phyloP scores from a whole-genome alignment of 1,140 invertebrate genomes.

The Drosophila leontia region DNA sequence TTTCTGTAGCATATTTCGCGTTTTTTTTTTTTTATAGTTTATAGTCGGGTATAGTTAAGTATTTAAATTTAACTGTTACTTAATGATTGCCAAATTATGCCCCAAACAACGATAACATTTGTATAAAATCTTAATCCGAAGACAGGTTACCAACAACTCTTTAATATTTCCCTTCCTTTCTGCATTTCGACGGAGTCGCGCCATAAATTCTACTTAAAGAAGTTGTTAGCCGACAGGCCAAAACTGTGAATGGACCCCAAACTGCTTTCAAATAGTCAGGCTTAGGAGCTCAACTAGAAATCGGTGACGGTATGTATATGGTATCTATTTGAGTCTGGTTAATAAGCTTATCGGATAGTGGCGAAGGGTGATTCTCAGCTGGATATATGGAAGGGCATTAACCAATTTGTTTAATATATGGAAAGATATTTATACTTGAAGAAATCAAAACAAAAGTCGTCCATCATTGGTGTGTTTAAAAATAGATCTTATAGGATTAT shows the following conservation, averaged over 20 bases:
- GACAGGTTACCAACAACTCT: slow-evolving; percentile 62
- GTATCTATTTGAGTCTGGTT: slow-evolving; percentile 21
- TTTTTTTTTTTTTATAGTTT: slow-evolving; percentile 56
- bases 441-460: slow-evolving; percentile 21
- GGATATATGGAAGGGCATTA: slow-evolving; percentile 21
- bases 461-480: slow-evolving; percentile 3
- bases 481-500: not conserved
- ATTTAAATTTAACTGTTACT: slow-evolving; percentile 77
- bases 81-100: slow-evolving; percentile 76
- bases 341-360: slow-evolving; percentile 42
- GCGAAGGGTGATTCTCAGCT: slow-evolving; percentile 3
- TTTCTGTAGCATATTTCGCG: slow-evolving; percentile 53
- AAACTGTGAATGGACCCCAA: slow-evolving; percentile 64
- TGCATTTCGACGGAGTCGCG: slow-evolving; percentile 28
- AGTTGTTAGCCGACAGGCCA: slow-evolving; percentile 69
- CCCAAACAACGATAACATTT: slow-evolving; percentile 46
- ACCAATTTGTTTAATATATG: slow-evolving; percentile 20
- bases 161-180: slow-evolving; percentile 41
- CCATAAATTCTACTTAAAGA: slow-evolving; percentile 79
- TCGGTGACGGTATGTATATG: not conserved
- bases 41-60: slow-evolving; percentile 47
- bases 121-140: slow-evolving; percentile 77
- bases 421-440: slow-evolving; percentile 11
- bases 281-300: not conserved
- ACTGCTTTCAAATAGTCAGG: slow-evolving; percentile 27